Evolutionary conservation across 2,113 vertebrate genomes (phyloP), one percentile per base, ranked within the genome.

Genomic region (Phasianus colchicus): DNA sequence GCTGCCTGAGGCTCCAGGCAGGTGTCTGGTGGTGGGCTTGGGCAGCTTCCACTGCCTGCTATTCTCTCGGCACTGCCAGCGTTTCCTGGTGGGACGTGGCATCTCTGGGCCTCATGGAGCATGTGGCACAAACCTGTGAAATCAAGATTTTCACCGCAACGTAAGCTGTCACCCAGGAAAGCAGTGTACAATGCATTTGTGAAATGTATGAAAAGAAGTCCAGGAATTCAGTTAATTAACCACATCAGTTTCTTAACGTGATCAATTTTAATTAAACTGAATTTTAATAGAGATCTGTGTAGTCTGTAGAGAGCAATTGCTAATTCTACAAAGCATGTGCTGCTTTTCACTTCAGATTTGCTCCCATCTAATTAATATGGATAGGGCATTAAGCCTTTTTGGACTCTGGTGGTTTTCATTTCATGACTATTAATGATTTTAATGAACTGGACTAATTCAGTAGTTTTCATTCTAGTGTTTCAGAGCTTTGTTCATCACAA

Each of bases 381-480:
- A 99, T 98, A 98, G 98, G 98, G 98, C 98, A 99, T 99, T 99
- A 99, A 99, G 98, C 98, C 98, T 99, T 99, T 98, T 99, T 99
- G 99, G 99, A 99, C 99, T 99, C 98, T 98, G 98, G 99, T 98
- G 98, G 98, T 98, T 99, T 99, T 99, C 99, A 98, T 99, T 99
- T 99, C 99, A 99, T 99, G 99, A 99, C 99, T 99, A 99, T 99
- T 99, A 99, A 99, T 99, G 99, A 98, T 99, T 99, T 99, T 99
- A 99, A 99, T 99, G 99, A 99, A 99, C 99, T 99, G 98, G 98
- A 98, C 98, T 99, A 99, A 99, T 99, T 99, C 99, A 98, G 98
- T 98, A 98, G 98, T 99, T 99, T 99, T 99, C 98, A 99, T 98
- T 97, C 96, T 98, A 97, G 98, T 98, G 98, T 98, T 98, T 98